Evolutionary conservation across 2,888 invertebrate genomes (phyloP), one percentile per base, ranked within the genome.

Genomic region (Leucophenga maculata): DNA sequence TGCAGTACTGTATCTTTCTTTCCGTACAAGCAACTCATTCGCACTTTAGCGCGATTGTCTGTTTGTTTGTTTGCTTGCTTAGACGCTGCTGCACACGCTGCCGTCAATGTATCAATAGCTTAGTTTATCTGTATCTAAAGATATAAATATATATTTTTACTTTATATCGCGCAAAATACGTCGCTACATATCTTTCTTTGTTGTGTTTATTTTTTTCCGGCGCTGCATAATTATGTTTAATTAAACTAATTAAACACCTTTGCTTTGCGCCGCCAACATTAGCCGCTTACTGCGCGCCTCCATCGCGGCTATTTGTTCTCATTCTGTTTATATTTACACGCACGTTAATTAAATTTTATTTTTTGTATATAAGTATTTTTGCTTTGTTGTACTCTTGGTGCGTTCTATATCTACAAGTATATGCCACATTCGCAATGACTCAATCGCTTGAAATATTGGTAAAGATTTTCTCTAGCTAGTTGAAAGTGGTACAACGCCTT

Each of bases 161-260:
- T 31, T 13, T 26, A 31, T 57, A 4, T 22, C 11, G 3, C 39
- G 39, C 39, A 26, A 26, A 26, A 3, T 26, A 26, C 26, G 26
- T 39, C 32, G 32, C 32, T 8, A 8, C 32, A 32, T 32, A 32
- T 32, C 32, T 32, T 32, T 11, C 39, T 39, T 8, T 39, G 8
- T 9, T 39, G 32, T 32, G 8, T 60, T 39, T 39, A 0, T 60
- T 22, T 9, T 60, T 11, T 18, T 18, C 11, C 18, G 2, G 16
- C 18, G 68, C 69, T 71, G 44, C 70, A 74, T 81, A 82, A 82
- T 80, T 80, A 80, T 80, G 79, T 76, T 80, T 74, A 80, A 78
- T 82, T 77, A 72, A 77, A 80, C 82, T 77, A 78, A 82, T 80
- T 80, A 82, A 78, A 75, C 71, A 69, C 78, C 70, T 76, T 75